phyloP scores from a whole-genome alignment of 53 echinoderm and acorn worm genomes.

The Luidia sarsii region DNA sequence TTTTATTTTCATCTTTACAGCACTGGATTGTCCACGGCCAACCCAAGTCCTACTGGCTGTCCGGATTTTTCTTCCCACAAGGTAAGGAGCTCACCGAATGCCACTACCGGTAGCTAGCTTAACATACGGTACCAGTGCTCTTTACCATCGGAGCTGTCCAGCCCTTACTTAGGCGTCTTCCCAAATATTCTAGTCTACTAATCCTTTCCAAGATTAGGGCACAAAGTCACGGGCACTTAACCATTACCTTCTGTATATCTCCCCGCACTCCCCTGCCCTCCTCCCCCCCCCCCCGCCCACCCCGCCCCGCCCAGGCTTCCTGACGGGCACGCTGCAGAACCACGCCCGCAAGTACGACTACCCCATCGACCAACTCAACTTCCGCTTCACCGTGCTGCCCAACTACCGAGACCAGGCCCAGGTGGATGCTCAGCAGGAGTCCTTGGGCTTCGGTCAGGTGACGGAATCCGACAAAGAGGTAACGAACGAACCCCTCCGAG shows the following conservation, averaged over 20 bases:
- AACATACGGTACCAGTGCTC: too few relatives aligned
- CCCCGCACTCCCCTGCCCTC: too few relatives aligned
- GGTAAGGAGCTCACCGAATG: constrained; percentile 70
- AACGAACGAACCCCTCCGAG: too few relatives aligned
- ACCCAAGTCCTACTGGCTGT: constrained; percentile 98
- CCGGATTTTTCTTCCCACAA: constrained; percentile 98
- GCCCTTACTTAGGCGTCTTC: too few relatives aligned
- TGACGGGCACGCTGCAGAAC: constrained; percentile 99
- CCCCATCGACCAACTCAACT: constrained; percentile 95
- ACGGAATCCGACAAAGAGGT: constrained; percentile 97
- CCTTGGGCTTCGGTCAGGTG: constrained; percentile 85
- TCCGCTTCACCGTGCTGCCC: constrained; percentile 87
- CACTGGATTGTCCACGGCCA: constrained; percentile 97
- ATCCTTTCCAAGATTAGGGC: too few relatives aligned
- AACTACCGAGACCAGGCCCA: constrained; percentile 86
- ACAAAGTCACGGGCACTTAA: too few relatives aligned
- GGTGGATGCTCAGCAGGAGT: constrained; percentile 85
- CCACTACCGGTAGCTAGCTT: too few relatives aligned
- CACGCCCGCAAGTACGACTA: constrained; percentile 97
- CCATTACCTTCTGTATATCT: too few relatives aligned
- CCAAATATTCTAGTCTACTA: too few relatives aligned
- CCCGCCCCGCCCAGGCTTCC: constrained; percentile 64
- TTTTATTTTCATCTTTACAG: constrained; percentile 40
- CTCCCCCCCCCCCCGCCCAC: too few relatives aligned
- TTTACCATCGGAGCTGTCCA: too few relatives aligned